Evolutionary conservation across 2,888 invertebrate genomes (phyloP), one percentile per base, ranked within the genome.

Genomic region (Acanthosoma haemorrhoidale): DNA sequence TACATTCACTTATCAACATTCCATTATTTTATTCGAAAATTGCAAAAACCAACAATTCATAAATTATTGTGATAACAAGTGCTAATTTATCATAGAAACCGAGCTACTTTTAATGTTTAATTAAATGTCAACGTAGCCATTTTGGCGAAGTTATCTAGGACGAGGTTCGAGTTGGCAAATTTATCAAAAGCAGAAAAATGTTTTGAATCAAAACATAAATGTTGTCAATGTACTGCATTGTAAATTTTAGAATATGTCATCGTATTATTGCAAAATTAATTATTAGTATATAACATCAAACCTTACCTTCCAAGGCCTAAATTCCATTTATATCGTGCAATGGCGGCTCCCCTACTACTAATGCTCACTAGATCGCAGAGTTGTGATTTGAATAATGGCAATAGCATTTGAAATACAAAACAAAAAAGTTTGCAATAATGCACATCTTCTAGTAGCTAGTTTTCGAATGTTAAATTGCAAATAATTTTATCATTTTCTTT

Each of bases 121-220:
- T 25, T 32, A 70, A 64, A 71, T 69, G 73, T 70, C 73, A 70
- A 73, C 72, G 73, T 73, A 73, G 73, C 73, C 73, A 73, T 73
- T 73, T 73, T 73, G 73, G 73, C 73, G 57, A 72, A 72, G 72
- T 61, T 72, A 68, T 70, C 68, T 70, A 68, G 70, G 70, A 70
- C 70, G 70, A 34, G 60, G 51, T 60, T 66, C 31, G 41, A 38
- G 60, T 68, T 72, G 70, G 72, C 70, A 60, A 72, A 60, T 67
- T 68, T 70, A 70, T 63, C 38, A 29, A 18, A 13, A 21, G 34
- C 16, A 60, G 13, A 15, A 60, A 36, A 32, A 34, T 15, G 15
- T 6, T 18, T 60, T 60, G 13, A 34, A 9, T 5, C 9, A 58
- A 58, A 29, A 31, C 25, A 58, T 31, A 58, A 31, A 32, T 8